These are phyloP conservation scores for Himalopsyche japonica DNA, from an alignment of 2,888 invertebrate species.

Conservation along the genomic window DNA sequence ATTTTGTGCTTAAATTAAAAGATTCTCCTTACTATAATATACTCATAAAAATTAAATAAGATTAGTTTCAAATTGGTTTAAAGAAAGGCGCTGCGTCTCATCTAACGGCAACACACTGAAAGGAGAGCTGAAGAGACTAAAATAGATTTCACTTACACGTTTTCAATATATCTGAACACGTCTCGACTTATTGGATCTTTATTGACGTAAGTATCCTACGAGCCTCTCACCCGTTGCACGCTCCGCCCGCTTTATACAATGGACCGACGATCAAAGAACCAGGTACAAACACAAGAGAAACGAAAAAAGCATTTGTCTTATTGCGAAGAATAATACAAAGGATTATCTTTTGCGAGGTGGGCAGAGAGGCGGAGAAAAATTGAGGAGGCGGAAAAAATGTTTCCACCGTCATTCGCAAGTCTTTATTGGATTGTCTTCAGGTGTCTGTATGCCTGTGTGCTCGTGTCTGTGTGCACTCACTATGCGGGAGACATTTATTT, in stretches of 20 bases:
- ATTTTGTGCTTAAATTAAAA: too few species aligned
- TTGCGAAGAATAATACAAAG: conserved; percentile 36
- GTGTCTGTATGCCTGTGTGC: not conserved
- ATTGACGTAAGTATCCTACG: not conserved
- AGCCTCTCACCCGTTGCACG: conserved; percentile 11
- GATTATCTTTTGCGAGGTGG: conserved; percentile 22
- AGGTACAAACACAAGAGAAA: conserved; percentile 12
- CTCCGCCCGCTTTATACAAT: conserved; percentile 21
- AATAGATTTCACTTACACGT: conserved; percentile 28
- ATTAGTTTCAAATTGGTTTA: conserved; percentile 6
- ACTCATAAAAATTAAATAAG: not conserved
- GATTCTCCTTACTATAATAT: too few species aligned
- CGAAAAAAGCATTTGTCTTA: conserved; percentile 28
- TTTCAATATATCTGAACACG: conserved; percentile 36
- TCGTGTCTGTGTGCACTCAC: not conserved
- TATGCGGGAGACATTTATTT: not conserved
- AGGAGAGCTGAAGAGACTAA: conserved; percentile 10
- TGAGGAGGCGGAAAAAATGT: conserved; percentile 27
- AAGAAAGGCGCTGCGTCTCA: not conserved
- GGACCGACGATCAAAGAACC: conserved; percentile 35
- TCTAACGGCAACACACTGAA: conserved; percentile 1
- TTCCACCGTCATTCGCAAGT: conserved; percentile 11
- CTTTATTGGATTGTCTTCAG: conserved; percentile 26
- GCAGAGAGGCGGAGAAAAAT: conserved; percentile 18
- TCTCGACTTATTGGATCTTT: conserved; percentile 33